Base-by-base conservation (phyloP, 2,888 invertebrate species). In the Suillia variegata region DNA sequence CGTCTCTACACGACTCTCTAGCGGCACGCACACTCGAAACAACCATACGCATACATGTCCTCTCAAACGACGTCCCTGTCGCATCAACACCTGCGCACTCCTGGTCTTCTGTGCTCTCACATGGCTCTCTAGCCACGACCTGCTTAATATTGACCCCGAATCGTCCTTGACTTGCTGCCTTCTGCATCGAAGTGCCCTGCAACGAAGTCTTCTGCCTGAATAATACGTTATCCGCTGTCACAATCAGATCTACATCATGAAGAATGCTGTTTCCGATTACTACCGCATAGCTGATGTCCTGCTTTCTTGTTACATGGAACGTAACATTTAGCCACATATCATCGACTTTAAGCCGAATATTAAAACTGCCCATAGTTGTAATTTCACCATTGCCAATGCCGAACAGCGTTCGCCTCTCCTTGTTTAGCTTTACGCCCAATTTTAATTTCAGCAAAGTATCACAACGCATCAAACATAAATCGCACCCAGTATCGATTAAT, bases 321-420 rank as follows among this genome's bases (percentile, higher is more conserved):
- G 50, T 50, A 5, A 24, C 24, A 26, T 15, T 24, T 24, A 50
- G 24, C 15, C 2, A 2, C 5, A 50, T 26, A 24, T 17, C 50
- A 24, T 50, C 50, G 2, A 50, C 24, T 13, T 2, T 15, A n/a
- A 50, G 6, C 6, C 15, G 3, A 8, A 24, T 50, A 3, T 5
- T 42, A 17, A 59, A 54, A 26, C 54, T 54, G n/a, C 58, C 58
- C 42, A 51, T 45, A 17, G 51, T 59, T 50, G 45, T 55, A 8
- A 59, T 45, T 17, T 51, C 42, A 31, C 56, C 56, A 10, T 38
- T 34, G 15, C 59, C 52, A 33, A 59, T 59, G 2, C 59, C 59
- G 6, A 59, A 33, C 22, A 59, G 22, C 1, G 45, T 21, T 49
- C 54, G 50, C 38, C 33, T 59, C 15, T 59, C 59, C 34, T 45